Base-by-base conservation (phyloP, 2,888 invertebrate genomes). In the Harpagoxenus sublaevis region DNA sequence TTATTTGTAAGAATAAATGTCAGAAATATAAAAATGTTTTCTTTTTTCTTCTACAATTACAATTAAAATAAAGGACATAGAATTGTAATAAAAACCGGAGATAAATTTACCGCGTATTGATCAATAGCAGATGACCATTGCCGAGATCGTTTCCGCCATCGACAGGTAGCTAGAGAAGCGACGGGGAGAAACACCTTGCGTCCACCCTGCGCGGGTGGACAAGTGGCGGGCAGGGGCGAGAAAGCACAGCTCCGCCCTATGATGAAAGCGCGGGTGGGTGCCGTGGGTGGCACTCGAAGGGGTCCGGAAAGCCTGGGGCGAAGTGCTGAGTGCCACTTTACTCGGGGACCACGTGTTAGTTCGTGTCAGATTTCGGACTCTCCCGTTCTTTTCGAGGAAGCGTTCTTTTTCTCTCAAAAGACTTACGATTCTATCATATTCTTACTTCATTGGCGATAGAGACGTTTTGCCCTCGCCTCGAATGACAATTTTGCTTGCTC, bases 131-230 rank as follows among this genome's bases (percentile, higher is more conserved):
- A 39, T 42, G 39, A 39, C 23, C 10, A 57, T 79, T 35, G n/a
- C 10, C 39, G 35, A 73, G 23, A 60, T 73, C 18, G 35, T 28
- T 81, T 60, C 60, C 60, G 79, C 28, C 39, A 60, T 57, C 12
- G 79, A 84, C 84, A 82, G 68, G 66, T 66, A 75, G 65, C 62
- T 71, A 70, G 78, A 82, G 73, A 77, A 79, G 35, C 77, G 62
- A 83, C 57, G 57, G 60, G 51, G 73, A 77, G 23, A 73, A 83
- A 82, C 90, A 90, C 90, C 91, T 90, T 91, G 86, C 88, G 79
- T 79, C 60, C 75, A 79, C 60, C 68, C 74, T 68, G 78, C 79
- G 90, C 85, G 89, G 90, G 90, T 85, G 91, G 91, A 91, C 91
- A 90, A 90, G 90, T 87, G 89, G 82, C 86, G 77, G 81, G 48